Base-by-base conservation (phyloP, 2,797 vertebrate species). In the Amphiprion clarkii region DNA sequence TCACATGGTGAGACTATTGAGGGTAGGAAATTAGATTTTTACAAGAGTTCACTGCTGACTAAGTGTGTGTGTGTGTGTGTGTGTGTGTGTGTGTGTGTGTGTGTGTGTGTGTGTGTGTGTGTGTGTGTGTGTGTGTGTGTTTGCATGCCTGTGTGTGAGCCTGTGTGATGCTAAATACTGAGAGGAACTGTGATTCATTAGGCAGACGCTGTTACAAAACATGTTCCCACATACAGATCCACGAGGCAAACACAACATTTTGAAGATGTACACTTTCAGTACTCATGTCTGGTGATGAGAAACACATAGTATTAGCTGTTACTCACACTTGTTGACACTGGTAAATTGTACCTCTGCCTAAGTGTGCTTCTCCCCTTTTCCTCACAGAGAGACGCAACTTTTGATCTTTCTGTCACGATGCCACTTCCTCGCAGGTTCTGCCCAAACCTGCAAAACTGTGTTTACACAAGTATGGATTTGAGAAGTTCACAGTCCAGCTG, bases 1-100 rank as follows among this genome's bases (percentile, higher is more conserved):
- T 83, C 88, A 81, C 89, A 86, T 86, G 87, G 85, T 3, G 44
- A 79, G 69, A 49, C 80, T 82, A 42, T 78, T 81, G 79, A 83
- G 73, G 76, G 68, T 67, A 71, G 93, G 88, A 90, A 92, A 93
- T 92, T 84, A 69, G 87, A 82, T 84, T 90, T 93, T 91, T 89
- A 86, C 78, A 85, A 89, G 89, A 68, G 56, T 46, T 63, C 67
- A 60, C 74, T 88, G 81, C 76, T 78, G 66, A 67, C 57, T 52
- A 29, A 61, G 36, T 52, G 62, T 82, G 23, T 23, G 23, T 23
- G 23, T 23, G 23, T 23, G 23, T 23, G 23, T 23, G 23, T 23
- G 23, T 23, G 23, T 23, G 23, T 23, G 23, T 23, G 23, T 23
- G 23, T 23, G 23, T 23, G 23, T 23, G 23, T 23, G 23, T 23